A percentile compares a stretch with the other conserved stretches of the same genome.
These are phyloP conservation scores for Stenotaenia linearis DNA, from an alignment of 2,888 invertebrate genomes.

Conservation along the genomic window DNA sequence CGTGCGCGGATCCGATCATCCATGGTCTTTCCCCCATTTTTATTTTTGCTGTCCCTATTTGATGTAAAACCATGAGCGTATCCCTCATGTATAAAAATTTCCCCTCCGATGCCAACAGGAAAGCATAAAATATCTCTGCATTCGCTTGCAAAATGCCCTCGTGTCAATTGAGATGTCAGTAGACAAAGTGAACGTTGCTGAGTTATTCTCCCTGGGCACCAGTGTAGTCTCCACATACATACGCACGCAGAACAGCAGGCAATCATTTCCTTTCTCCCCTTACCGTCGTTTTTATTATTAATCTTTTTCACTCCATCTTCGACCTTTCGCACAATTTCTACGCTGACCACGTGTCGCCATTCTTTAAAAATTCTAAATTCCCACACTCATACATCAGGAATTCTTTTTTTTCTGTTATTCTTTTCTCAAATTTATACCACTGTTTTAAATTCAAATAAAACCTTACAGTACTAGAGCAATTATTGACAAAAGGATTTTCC, in stretches of 20 bases:
- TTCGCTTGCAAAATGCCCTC: slow-evolving; percentile 15
- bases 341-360: slow-evolving; percentile 6
- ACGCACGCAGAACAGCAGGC: slow-evolving; percentile 22
- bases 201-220: slow-evolving; percentile 24
- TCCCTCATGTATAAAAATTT: slow-evolving; percentile 32
- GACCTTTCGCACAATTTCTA: not conserved
- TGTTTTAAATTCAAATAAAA: not conserved
- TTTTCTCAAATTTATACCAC: not conserved
- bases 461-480: not conserved
- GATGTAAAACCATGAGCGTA: slow-evolving; percentile 27
- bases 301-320: slow-evolving; percentile 21
- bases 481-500: not conserved
- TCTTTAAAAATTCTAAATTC: not conserved
- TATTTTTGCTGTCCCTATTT: not conserved
- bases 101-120: slow-evolving; percentile 24
- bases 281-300: slow-evolving; percentile 9
- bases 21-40: not conserved
- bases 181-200: slow-evolving; percentile 26
- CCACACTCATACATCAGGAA: not conserved
- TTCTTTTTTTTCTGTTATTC: not conserved
- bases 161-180: slow-evolving; percentile 29
- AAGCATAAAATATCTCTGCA: slow-evolving; percentile 28
- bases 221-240: slow-evolving; percentile 22
- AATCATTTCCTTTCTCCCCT: slow-evolving; percentile 18
- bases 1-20: not conserved